These are phyloP conservation scores for Polyploca ridens DNA, from an alignment of 2,888 invertebrate species.

Conservation along the genomic window DNA sequence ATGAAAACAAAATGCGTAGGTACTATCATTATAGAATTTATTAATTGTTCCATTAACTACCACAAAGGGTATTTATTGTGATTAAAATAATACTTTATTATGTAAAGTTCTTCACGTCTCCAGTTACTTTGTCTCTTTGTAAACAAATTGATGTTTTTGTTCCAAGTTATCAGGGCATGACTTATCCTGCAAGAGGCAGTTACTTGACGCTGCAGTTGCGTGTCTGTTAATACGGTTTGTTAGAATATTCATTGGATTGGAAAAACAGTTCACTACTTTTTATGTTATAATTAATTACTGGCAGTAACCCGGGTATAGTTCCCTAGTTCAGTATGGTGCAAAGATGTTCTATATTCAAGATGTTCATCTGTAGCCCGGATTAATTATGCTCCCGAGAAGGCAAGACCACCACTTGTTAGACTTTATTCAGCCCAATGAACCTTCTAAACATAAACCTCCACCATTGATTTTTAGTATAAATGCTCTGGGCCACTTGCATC, in stretches of 20 bases:
- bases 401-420: too few species aligned
- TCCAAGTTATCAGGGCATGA: slow-evolving; percentile 51
- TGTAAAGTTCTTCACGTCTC: slow-evolving; percentile 11
- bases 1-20: too few species aligned
- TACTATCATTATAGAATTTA: neutral
- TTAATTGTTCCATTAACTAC: neutral
- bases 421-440: too few species aligned
- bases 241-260: neutral
- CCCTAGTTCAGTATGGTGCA: neutral
- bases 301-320: too few species aligned
- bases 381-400: too few species aligned
- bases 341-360: too few species aligned
- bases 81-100: slow-evolving; percentile 7
- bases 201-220: neutral
- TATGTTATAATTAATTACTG: neutral
- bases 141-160: slow-evolving; percentile 34
- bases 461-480: too few species aligned
- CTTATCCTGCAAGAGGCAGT: slow-evolving; percentile 34
- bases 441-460: too few species aligned
- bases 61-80: neutral
- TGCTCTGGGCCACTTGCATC: too few species aligned
- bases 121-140: slow-evolving; percentile 34
- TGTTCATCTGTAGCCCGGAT: too few species aligned
- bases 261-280: neutral
- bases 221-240: neutral